Evolutionary conservation across 1,140 invertebrate species (phyloP), one percentile per base, ranked within the genome.

Genomic region (Achroia grisella): DNA sequence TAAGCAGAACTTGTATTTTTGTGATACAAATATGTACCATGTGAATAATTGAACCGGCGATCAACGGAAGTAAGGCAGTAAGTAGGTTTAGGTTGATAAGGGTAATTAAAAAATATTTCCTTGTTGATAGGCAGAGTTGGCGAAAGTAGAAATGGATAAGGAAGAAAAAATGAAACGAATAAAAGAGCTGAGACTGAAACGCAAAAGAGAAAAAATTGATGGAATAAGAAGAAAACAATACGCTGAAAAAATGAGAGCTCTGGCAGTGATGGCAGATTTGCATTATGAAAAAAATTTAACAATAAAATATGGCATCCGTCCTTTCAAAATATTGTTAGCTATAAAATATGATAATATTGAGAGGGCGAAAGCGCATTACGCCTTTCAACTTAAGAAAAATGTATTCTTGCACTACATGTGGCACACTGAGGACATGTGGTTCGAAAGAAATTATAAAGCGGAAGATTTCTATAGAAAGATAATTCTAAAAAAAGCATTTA

Each of bases 81-180:
- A n/a, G n/a, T n/a, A n/a, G n/a, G n/a, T n/a, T n/a, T n/a, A n/a
- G n/a, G n/a, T n/a, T n/a, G n/a, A n/a, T n/a, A n/a, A n/a, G n/a
- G n/a, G n/a, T n/a, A n/a, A n/a, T n/a, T n/a, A n/a, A n/a, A n/a
- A n/a, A n/a, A n/a, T n/a, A n/a, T n/a, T n/a, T n/a, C n/a, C n/a
- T n/a, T n/a, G n/a, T n/a, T 23, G 10, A 10, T 15, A 86, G 84
- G 69, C 71, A 13, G 79, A 79, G 47, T 36, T 87, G 34, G 75
- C 76, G 10, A 84, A 77, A 59, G 67, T 69, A 13, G 74, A 82
- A 64, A 79, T 86, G 72, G 90, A 91, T 56, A 89, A 90, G 66
- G 90, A 91, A 59, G 89, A 90, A 45, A 89, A 89, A 56, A 69
- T 84, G 1, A 73, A 79, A 55, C 83, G 87, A 46, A 86, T 91